Base-by-base conservation (phyloP, 2,888 invertebrate species). In the Dasypogon diadema region DNA sequence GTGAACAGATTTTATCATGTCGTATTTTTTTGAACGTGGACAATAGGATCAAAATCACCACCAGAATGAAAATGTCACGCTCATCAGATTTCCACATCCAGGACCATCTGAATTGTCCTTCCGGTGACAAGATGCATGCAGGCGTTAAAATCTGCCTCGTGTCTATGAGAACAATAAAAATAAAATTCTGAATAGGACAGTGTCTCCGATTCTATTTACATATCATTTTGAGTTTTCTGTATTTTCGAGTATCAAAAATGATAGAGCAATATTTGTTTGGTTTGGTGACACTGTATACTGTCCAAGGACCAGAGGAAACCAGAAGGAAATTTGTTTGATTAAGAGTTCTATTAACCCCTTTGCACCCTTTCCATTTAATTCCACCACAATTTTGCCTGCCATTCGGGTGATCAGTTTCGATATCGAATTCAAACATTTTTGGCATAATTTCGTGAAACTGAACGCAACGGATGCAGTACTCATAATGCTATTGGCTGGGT, bases 61-160 rank as follows among this genome's bases (percentile, higher is more conserved):
- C 10, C 24, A 54, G 37, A 75, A 75, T 75, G 54, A 65, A 75
- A 75, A 63, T 63, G 75, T 75, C 75, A 75, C 75, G 75, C 75
- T 75, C 63, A 75, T 75, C 54, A 54, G 63, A 65, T 74, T 74
- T 74, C 18, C 46, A 16, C 22, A 10, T 68, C 51, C 54, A 12
- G 12, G 14, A 54, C 21, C 16, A 22, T 54, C 21, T 22, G 54
- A 54, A 21, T n/a, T 54, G 54, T 54, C 54, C 18, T 22, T 54
- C 18, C 48, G 1, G 24, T 14, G 14, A 5, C 16, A 18, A n/a
- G 51, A 34, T 10, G 14, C 18, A 54, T 70, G 70, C 70, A 54
- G 70, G 70, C 70, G 70, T 70, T 70, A 54, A 70, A 70, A 70
- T 30, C n/a, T 30, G 70, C 37, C 70, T 21, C 34, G 68, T 68